Conservation (phyloP, 2,888 invertebrate species). For the Chloromyia formosa region DNA sequence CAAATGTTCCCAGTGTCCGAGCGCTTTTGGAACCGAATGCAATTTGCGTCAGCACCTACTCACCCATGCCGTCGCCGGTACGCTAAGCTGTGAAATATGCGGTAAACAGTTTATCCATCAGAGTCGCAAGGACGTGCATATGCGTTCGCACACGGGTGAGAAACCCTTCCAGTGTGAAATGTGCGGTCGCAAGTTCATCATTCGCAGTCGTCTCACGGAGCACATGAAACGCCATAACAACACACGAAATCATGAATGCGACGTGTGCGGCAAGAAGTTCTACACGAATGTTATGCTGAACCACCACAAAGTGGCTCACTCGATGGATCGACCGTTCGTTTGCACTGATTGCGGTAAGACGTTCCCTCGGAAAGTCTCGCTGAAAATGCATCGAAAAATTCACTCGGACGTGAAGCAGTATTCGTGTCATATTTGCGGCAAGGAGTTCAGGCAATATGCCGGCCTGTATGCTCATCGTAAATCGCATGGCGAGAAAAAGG, state of each 20-base stretch:
- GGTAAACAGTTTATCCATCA: constrained; percentile 50
- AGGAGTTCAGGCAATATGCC: constrained; percentile 52
- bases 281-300: constrained; percentile 30
- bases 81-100: constrained; percentile 49
- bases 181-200: constrained; percentile 48
- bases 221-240: constrained; percentile 51
- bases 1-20: constrained; percentile 21
- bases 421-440: constrained; percentile 51
- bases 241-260: constrained; percentile 49
- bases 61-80: constrained; percentile 47
- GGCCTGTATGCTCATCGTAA: constrained; percentile 46
- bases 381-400: constrained; percentile 50
- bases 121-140: constrained; percentile 49
- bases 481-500: constrained; percentile 43
- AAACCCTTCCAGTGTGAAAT: constrained; percentile 51
- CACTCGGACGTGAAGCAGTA: constrained; percentile 51
- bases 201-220: constrained; percentile 49
- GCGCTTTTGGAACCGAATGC: constrained; percentile 16
- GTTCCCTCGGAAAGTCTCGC: constrained; percentile 50
- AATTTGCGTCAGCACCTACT: constrained; percentile 23
- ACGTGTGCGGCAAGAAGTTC: constrained; percentile 47
- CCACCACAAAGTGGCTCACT: constrained; percentile 32
- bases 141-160: constrained; percentile 50
- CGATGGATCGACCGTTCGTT: constrained; percentile 24
- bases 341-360: constrained; percentile 46